Evolutionary conservation across 2,113 vertebrate genomes (phyloP).

Genomic region (Nothoprocta perdicaria): DNA sequence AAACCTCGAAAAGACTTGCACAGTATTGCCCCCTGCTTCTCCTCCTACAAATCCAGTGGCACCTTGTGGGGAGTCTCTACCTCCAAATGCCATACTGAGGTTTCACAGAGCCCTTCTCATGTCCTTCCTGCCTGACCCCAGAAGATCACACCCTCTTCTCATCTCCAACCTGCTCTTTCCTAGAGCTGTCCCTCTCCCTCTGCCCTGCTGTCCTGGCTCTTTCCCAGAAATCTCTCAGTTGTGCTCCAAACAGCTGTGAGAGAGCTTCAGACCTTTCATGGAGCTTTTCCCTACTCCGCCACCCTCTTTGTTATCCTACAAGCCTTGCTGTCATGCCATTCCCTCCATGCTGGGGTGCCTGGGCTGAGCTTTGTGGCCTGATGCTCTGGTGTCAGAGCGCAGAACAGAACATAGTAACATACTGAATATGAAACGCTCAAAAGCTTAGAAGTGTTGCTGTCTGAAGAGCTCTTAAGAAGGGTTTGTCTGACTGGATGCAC

Average conservation of each 20-base stretch:
- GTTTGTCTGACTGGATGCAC: constrained; percentile 8
- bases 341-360: neutral
- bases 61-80: neutral
- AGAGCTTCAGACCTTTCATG: neutral
- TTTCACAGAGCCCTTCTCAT: neutral
- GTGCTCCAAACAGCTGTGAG: neutral
- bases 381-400: neutral
- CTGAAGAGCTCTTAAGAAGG: constrained; percentile 14
- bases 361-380: neutral
- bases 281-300: neutral
- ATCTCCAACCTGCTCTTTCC: neutral
- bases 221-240: accelerated
- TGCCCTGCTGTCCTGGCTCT: neutral
- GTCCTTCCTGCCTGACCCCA: neutral
- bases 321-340: neutral
- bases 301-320: neutral
- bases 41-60: neutral
- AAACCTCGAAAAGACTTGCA: neutral
- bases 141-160: neutral
- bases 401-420: neutral
- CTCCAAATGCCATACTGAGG: neutral
- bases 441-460: neutral
- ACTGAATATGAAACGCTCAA: constrained; percentile 1
- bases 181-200: neutral
- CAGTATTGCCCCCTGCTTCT: neutral